Conservation (phyloP, 2,888 invertebrate genomes). For the Andrena praecox region DNA sequence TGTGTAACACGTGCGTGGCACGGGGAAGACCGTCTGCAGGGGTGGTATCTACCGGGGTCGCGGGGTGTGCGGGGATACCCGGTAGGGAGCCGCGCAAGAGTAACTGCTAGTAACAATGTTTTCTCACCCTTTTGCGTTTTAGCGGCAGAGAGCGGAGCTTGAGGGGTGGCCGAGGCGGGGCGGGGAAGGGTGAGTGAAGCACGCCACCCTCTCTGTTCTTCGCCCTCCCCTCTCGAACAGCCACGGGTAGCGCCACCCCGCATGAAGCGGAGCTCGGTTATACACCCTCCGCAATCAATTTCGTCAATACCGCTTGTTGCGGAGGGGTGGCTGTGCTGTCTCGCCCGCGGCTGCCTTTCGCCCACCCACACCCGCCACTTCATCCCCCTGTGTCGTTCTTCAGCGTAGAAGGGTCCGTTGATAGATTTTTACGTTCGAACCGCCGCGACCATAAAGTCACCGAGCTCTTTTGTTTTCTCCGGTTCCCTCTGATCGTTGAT, state of each 20-base stretch:
- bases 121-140: constrained; percentile 82
- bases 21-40: constrained; percentile 42
- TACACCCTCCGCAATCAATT: constrained; percentile 82
- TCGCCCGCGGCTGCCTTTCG: constrained; percentile 79
- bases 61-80: constrained; percentile 16
- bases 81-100: constrained; percentile 73
- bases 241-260: constrained; percentile 62
- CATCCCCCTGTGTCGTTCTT: constrained; percentile 62
- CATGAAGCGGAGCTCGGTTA: constrained; percentile 70
- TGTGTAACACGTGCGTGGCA: constrained; percentile 75
- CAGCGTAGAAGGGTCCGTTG: constrained; percentile 71
- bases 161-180: neutral
- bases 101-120: constrained; percentile 83
- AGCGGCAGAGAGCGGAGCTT: constrained; percentile 59
- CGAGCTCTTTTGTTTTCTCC: constrained; percentile 63
- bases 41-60: constrained; percentile 43
- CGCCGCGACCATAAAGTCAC: constrained; percentile 69
- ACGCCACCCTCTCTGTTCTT: constrained; percentile 42
- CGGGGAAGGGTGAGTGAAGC: constrained; percentile 29
- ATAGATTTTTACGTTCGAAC: constrained; percentile 78
- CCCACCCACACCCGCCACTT: constrained; percentile 65
- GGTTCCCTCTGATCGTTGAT: constrained; percentile 17
- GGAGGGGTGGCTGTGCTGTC: constrained; percentile 76
- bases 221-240: constrained; percentile 25
- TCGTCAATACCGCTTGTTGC: constrained; percentile 83